These are phyloP conservation scores for Eumeta japonica DNA, from an alignment of 1,140 invertebrate species.

Conservation along the genomic window DNA sequence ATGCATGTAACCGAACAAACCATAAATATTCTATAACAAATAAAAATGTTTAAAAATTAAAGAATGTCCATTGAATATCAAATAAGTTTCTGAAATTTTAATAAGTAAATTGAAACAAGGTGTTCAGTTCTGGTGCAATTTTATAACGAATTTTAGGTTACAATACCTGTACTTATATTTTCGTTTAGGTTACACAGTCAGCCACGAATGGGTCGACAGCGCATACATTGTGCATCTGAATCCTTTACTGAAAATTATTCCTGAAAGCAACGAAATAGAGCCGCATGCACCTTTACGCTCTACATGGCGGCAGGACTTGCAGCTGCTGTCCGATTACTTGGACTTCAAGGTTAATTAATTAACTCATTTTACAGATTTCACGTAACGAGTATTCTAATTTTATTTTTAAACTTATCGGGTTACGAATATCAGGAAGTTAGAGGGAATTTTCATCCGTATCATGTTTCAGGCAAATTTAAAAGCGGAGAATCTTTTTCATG, in stretches of 20 bases:
- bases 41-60: no score
- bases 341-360: constrained; percentile 58
- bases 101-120: neutral
- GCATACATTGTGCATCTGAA: constrained; percentile 58
- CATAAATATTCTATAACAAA: no score
- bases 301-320: constrained; percentile 58
- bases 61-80: no score
- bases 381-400: neutral
- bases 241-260: constrained; percentile 40
- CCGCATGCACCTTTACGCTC: constrained; percentile 39
- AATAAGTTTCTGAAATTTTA: neutral
- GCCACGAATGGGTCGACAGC: constrained; percentile 58
- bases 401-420: no score
- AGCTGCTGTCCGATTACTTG: constrained; percentile 61
- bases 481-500: no score
- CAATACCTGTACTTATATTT: constrained; percentile 8
- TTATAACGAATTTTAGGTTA: neutral
- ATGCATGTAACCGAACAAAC: no score
- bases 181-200: constrained; percentile 48
- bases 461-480: no score
- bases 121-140: neutral
- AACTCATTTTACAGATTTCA: constrained; percentile 6
- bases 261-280: constrained; percentile 44
- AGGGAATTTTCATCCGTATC: no score
- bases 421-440: no score